Conservation (phyloP, 2,113 vertebrate genomes). For the Columba livia region DNA sequence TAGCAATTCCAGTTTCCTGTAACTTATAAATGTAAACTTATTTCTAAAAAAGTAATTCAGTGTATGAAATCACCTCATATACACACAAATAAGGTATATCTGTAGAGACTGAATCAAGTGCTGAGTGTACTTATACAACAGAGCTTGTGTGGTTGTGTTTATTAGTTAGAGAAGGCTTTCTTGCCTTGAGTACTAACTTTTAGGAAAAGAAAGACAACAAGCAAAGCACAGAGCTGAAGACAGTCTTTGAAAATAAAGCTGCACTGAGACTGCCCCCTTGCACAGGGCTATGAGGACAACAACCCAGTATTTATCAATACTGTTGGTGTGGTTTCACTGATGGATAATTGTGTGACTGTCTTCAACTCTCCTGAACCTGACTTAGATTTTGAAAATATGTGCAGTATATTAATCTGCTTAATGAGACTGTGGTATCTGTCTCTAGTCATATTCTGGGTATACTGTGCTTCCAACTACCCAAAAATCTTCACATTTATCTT, state of each 20-base stretch:
- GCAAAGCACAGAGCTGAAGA: not conserved
- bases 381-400: not conserved
- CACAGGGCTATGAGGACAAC: not conserved
- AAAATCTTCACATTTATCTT: not conserved
- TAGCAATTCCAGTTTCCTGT: not conserved
- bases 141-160: not conserved
- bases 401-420: not conserved
- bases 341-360: not conserved
- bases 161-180: not conserved
- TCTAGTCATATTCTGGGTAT: not conserved
- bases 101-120: not conserved
- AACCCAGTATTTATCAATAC: rapidly evolving
- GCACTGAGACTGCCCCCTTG: not conserved
- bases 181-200: not conserved
- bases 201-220: not conserved
- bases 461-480: not conserved
- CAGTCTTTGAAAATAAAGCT: not conserved
- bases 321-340: not conserved
- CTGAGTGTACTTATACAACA: not conserved
- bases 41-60: not conserved
- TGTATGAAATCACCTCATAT: not conserved
- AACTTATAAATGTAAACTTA: not conserved
- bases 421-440: not conserved
- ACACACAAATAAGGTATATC: not conserved
- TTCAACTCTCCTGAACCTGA: not conserved